Conservation (phyloP, 2,113 vertebrate species). For the Recurvirostra avosetta region DNA sequence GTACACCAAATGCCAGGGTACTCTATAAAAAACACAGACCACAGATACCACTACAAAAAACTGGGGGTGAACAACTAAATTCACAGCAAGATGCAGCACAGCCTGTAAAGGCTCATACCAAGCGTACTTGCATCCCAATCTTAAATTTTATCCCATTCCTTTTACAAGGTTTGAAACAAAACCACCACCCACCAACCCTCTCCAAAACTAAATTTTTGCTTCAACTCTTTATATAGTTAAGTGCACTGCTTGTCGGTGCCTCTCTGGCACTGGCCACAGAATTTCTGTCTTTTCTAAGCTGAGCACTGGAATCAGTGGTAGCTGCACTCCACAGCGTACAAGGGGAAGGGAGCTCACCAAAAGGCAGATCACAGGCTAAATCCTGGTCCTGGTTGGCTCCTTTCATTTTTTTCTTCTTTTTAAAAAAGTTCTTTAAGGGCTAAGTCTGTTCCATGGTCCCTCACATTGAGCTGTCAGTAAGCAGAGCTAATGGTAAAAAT, state of each 20-base stretch:
- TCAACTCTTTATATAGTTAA: no score
- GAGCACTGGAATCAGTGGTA: not conserved
- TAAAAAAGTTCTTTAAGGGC: not conserved
- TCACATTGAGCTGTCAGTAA: not conserved
- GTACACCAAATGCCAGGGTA: not conserved
- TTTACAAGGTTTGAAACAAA: not conserved
- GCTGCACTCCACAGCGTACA: no score
- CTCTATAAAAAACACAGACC: not conserved
- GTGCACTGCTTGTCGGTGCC: not conserved
- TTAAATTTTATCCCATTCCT: not conserved
- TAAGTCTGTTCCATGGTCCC: not conserved
- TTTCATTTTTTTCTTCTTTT: not conserved
- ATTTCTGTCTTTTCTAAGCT: not conserved
- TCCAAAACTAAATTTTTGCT: not conserved
- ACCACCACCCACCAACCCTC: not conserved
- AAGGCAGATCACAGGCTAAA: not conserved
- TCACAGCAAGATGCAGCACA: not conserved
- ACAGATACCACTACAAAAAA: not conserved
- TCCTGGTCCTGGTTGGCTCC: not conserved
- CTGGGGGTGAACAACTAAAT: not conserved
- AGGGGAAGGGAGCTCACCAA: not conserved
- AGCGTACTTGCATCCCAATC: not conserved
- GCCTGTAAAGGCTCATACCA: not conserved
- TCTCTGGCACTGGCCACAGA: not conserved
- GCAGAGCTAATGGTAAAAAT: not conserved